Evolutionary conservation across 2,113 vertebrate species (phyloP), one percentile per base, ranked within the genome.

Genomic region (Psettodes erumei): DNA sequence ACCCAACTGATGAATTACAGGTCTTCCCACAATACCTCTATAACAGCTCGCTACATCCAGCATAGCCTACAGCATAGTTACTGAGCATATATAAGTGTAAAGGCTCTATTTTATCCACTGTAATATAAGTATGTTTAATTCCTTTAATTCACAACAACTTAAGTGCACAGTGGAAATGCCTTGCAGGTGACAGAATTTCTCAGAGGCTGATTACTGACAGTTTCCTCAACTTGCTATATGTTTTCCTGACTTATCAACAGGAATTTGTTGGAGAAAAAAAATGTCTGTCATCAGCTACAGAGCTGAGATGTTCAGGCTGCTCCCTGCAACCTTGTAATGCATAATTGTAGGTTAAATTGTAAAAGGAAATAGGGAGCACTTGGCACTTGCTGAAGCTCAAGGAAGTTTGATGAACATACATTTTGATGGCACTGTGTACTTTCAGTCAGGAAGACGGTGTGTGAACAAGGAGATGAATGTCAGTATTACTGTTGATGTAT

Each of bases 341-440:
- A 9, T 42, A 63, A 32, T 0, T 27, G 35, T 10, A 60, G 6
- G 11, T 45, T 7, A 6, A 23, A 12, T 56, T 56, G 23, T 48
- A 25, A 0, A 40, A 19, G 37, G 15, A n/a, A n/a, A n/a, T n/a
- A n/a, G n/a, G n/a, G n/a, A n/a, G n/a, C n/a, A n/a, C n/a, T n/a
- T n/a, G n/a, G n/a, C n/a, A n/a, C n/a, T n/a, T n/a, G n/a, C n/a
- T n/a, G 55, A 40, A 43, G 11, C 45, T 8, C 38, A 55, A 38
- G 67, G 8, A 32, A 62, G 18, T 73, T 55, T 42, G 32, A 67
- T 50, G 75, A 15, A 53, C 4, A 43, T 33, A 23, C 58, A 66
- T 8, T 68, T 62, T 48, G n/a, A 77, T 35, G 30, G 21, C 23
- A 25, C 32, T 23, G 51, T 70, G 51, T 43, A 19, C 18, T 11